A percentile compares a stretch with the other conserved stretches of the same genome.
Conservation (phyloP, 1,140 invertebrate species). For the Ostrea edulis region DNA sequence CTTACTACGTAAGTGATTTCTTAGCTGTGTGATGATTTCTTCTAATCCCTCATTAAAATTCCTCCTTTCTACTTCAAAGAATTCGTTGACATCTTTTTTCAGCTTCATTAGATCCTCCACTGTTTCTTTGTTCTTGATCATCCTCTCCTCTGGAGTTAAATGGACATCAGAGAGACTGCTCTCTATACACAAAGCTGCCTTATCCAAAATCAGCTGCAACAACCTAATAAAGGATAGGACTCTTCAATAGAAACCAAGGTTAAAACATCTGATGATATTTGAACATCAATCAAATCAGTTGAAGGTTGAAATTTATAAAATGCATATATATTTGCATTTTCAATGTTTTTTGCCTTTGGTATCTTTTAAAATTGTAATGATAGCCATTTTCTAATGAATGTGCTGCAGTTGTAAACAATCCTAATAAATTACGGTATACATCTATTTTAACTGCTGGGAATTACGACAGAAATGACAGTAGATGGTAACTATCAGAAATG, state of each 20-base stretch:
- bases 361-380: no score
- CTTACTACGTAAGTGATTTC: slow-evolving; percentile 38
- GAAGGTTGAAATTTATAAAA: no score
- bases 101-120: slow-evolving; percentile 58
- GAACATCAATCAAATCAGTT: no score
- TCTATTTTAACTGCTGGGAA: no score
- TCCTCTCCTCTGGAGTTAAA: slow-evolving; percentile 59
- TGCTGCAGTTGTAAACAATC: no score
- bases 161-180: slow-evolving; percentile 60
- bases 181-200: slow-evolving; percentile 46
- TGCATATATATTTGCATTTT: no score
- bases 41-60: slow-evolving; percentile 45
- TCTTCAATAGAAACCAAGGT: background rate
- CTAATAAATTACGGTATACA: no score
- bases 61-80: slow-evolving; percentile 60
- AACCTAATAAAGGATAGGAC: slow-evolving; percentile 50
- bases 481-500: no score
- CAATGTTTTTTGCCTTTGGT: no score
- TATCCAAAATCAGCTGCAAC: background rate
- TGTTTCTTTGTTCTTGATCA: slow-evolving; percentile 47
- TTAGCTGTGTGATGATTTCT: slow-evolving; percentile 50
- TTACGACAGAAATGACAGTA: no score
- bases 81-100: slow-evolving; percentile 56
- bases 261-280: no score
- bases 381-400: no score